phyloP scores from a whole-genome alignment of 37 sponge, comb jelly and placozoan genomes.

The Tethya wilhelma region DNA sequence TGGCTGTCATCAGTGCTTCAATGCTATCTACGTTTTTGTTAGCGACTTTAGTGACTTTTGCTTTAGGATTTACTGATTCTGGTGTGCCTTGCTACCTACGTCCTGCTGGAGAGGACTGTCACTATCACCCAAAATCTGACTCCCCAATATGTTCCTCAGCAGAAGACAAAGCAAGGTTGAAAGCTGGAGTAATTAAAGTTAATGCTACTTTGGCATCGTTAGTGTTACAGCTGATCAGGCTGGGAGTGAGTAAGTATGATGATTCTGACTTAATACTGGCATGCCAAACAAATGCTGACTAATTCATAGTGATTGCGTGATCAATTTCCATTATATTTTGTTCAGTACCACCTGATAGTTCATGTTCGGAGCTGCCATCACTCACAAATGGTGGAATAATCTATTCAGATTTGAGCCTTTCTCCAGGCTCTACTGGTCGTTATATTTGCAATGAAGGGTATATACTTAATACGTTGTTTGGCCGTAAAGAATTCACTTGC shows the following conservation, averaged over 20 bases:
- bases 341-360: background rate
- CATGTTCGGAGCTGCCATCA: constrained; percentile 3
- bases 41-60: too few relatives aligned
- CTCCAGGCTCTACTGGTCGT: background rate
- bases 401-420: background rate
- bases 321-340: background rate
- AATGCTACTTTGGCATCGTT: background rate
- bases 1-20: too few relatives aligned
- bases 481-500: constrained; percentile 7
- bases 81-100: constrained; percentile 3
- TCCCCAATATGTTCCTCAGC: constrained; percentile 1
- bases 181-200: background rate
- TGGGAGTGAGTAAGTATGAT: constrained; percentile 11
- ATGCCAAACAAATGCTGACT: background rate
- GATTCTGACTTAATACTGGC: background rate
- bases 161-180: background rate
- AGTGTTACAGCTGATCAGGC: background rate
- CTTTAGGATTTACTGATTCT: background rate
- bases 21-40: too few relatives aligned
- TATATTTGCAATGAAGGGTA: constrained; percentile 12
- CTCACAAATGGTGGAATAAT: background rate
- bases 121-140: background rate
- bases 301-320: too few relatives aligned
- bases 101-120: background rate
- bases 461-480: background rate